These are phyloP conservation scores for Heliconius nattereri DNA, from an alignment of 1,140 invertebrate species.

Conservation along the genomic window DNA sequence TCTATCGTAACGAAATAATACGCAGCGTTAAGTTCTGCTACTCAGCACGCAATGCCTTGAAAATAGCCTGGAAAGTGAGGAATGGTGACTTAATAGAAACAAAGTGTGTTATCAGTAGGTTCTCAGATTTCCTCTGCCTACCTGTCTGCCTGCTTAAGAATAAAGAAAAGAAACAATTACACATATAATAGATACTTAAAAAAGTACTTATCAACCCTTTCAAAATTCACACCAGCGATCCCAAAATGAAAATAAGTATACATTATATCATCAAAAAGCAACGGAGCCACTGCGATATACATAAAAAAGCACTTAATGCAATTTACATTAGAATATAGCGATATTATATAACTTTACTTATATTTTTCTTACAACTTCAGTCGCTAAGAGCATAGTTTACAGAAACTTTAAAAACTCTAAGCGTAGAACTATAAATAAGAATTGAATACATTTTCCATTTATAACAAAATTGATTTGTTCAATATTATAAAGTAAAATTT, in stretches of 20 bases:
- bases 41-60: no score
- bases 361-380: neutral
- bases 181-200: no score
- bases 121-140: no score
- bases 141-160: neutral
- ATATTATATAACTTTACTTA: neutral
- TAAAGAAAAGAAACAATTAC: neutral
- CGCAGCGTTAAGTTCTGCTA: no score
- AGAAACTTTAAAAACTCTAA: neutral
- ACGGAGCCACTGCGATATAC: neutral
- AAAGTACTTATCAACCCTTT: no score
- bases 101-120: no score
- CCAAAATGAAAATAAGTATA: no score
- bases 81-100: no score
- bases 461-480: neutral
- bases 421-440: slow-evolving; percentile 13
- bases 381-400: slow-evolving; percentile 22
- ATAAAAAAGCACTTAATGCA: neutral
- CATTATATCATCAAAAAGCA: no score
- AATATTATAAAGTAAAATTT: neutral
- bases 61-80: no score
- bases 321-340: neutral
- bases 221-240: no score
- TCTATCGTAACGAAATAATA: no score
- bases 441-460: slow-evolving; percentile 4